Base-by-base conservation (phyloP, 2,113 vertebrate genomes). In the Pungitius pungitius region DNA sequence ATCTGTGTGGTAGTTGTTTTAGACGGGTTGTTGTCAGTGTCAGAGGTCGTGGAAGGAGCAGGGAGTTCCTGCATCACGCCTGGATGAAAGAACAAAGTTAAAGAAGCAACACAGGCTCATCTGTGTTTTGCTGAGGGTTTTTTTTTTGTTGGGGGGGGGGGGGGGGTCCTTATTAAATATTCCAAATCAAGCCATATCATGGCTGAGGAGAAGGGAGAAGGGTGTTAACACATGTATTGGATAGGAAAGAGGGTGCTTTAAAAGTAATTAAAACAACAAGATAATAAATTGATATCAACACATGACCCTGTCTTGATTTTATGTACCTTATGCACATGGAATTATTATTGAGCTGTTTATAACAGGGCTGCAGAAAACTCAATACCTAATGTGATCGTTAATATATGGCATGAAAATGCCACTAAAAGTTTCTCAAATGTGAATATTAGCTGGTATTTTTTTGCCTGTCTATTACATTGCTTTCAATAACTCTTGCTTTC, bases 221-320 rank as follows among this genome's bases (percentile, higher is more conserved):
- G 83, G 72, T 82, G 66, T 47, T 66, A 56, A 85, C 72, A 86
- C 54, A 77, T 80, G 81, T 92, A 85, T 81, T 82, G 74, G 84
- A 83, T 89, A 87, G 81, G 64, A 85, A 78, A 85, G 77, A 71
- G 81, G 88, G 87, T 88, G 85, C 74, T 90, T 89, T 87, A 80
- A 92, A 89, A 91, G 81, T 85, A 67, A 89, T 89, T 85, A 88
- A 81, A 91, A 91, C 90, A 89, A 88, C 43, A 52, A 81, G 73
- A 88, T 77, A 93, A 93, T 93, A 93, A 93, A 94, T 93, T 93
- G 91, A 90, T 93, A 94, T 94, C 85, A 91, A 92, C 88, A 91
- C 86, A 81, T 26, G 76, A 85, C 62, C 49, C 40, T 40, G 81
- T 90, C 64, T 78, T 85, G 62, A 80, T 84, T 85, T 82, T 24